Percentiles rank a stretch among this genome's conserved stretches.
Evolutionary conservation across 2,113 vertebrate genomes (phyloP).

Genomic region (Eira barbara): DNA sequence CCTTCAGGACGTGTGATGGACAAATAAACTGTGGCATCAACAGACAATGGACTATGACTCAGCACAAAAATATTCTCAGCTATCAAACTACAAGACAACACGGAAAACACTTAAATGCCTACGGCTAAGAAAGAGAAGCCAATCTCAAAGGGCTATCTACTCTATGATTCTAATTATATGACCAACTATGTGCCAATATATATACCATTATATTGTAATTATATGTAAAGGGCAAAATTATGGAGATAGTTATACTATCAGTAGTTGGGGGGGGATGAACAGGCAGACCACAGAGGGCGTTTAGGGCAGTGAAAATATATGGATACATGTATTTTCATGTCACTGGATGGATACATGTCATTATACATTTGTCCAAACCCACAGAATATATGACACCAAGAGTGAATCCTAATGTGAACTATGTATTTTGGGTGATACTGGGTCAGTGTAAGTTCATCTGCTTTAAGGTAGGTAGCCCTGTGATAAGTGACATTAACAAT

Average conservation of each 20-base stretch:
- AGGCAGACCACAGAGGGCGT: not conserved
- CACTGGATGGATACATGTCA: not conserved
- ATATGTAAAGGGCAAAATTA: not conserved
- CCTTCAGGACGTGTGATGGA: not conserved
- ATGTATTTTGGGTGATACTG: not conserved
- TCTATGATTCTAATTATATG: not conserved
- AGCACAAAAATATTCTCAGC: not conserved
- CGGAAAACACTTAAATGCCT: not conserved
- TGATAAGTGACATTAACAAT: not conserved
- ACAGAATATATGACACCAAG: not conserved
- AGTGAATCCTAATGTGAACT: not conserved
- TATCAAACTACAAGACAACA: not conserved
- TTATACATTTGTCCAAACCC: not conserved
- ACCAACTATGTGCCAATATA: not conserved
- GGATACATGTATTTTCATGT: not conserved
- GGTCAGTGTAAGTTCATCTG: not conserved
- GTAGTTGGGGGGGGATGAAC: not conserved
- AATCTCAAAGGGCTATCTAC: not conserved
- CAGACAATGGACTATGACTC: not conserved
- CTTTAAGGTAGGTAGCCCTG: not conserved
- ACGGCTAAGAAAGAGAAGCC: not conserved
- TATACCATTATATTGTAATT: not conserved
- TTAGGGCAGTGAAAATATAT: not conserved
- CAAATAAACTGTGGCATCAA: not conserved
- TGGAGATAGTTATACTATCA: not conserved